A percentile compares a stretch with the other conserved stretches of the same genome.
Evolutionary conservation across 2,113 vertebrate species (phyloP).

Genomic region (Myodes glareolus): DNA sequence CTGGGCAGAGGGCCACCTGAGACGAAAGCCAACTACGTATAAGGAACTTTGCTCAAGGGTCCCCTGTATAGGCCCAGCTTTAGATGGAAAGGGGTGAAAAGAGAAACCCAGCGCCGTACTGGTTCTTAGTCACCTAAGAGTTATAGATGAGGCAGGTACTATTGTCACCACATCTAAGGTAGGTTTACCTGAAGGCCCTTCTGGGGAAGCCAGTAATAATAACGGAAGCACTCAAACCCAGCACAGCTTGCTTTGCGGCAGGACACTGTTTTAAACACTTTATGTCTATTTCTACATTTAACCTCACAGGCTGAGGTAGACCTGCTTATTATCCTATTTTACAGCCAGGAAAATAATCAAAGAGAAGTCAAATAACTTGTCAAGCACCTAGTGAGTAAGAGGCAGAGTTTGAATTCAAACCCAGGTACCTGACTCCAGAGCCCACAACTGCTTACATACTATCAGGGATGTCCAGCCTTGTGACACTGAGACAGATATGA

Average conservation of each 20-base stretch:
- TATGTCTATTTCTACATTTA: not conserved
- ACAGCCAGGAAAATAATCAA: constrained; percentile 18
- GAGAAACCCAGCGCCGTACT: not conserved
- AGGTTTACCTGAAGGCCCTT: not conserved
- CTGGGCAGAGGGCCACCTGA: constrained; percentile 61
- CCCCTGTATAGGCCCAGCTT: constrained; percentile 30
- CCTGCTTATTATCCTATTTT: not conserved
- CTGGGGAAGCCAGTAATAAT: not conserved
- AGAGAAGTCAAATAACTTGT: constrained; percentile 31
- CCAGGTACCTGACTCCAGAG: not conserved
- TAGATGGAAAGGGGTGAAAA: not conserved
- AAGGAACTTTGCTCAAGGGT: not conserved
- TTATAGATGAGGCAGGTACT: not conserved
- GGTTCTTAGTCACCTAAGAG: constrained; percentile 6
- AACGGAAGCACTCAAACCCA: not conserved
- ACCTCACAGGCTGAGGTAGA: not conserved
- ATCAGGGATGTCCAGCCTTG: not conserved
- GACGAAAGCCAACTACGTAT: constrained; percentile 47
- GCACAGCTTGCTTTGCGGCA: not conserved
- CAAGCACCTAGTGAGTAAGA: not conserved
- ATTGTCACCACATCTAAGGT: not conserved
- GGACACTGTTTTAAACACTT: constrained; percentile 3
- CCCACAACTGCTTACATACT: not conserved
- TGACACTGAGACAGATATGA: too few relatives aligned
- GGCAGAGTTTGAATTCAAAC: constrained; percentile 24